phyloP scores from a whole-genome alignment of 1,140 invertebrate species.

The Zaprionus africanus region DNA sequence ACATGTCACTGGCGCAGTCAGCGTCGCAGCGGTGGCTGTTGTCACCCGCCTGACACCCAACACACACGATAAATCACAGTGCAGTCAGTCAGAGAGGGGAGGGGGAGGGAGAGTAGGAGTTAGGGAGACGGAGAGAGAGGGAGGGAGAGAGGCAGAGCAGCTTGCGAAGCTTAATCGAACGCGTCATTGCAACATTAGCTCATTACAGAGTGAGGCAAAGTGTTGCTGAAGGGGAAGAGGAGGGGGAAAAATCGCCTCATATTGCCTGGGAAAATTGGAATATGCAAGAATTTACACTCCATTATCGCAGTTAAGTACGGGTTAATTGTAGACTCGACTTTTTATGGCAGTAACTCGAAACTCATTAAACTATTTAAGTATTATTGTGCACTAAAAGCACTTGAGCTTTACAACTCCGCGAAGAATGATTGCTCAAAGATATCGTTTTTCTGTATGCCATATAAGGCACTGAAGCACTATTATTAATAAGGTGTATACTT shows the following conservation, averaged over 20 bases:
- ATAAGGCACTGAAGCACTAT: background rate
- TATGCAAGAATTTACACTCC: constrained; percentile 4
- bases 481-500: background rate
- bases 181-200: background rate
- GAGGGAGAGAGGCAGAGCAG: background rate
- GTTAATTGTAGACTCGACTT: constrained; percentile 8
- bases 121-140: background rate
- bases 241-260: background rate
- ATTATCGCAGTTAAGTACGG: constrained; percentile 1
- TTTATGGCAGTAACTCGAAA: constrained; percentile 4
- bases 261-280: constrained; percentile 5
- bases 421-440: background rate
- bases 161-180: background rate
- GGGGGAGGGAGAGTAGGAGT: background rate
- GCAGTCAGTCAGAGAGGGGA: background rate
- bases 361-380: constrained; percentile 1
- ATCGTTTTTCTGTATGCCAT: background rate
- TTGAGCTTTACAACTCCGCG: background rate
- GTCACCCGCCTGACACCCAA: constrained; percentile 78
- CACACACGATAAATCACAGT: constrained; percentile 79
- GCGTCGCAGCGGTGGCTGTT: constrained; percentile 68
- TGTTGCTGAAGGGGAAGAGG: background rate
- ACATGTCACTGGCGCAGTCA: constrained; percentile 58
- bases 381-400: background rate
- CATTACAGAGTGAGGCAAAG: background rate